Evolutionary conservation across 2,113 vertebrate genomes (phyloP), one percentile per base, ranked within the genome.

Genomic region (Recurvirostra avosetta): DNA sequence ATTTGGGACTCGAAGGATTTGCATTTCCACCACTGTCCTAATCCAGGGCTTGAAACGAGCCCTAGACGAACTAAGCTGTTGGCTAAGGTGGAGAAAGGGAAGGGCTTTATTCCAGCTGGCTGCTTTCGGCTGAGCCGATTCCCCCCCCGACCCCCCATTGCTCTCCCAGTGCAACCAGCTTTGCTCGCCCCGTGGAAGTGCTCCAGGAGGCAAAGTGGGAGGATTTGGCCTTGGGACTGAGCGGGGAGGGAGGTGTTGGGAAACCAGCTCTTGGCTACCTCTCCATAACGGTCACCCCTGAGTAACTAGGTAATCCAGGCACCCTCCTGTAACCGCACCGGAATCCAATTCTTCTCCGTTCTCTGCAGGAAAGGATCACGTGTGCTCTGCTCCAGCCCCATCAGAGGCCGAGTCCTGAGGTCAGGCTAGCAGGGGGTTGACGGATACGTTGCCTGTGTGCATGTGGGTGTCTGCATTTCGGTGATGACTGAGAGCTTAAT

Each of bases 101-200:
- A 82, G 3, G 34, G 74, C 87, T 96, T 88, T 95, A 65, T 93
- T 92, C 90, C 90, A 94, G 56, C 92, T 90, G 87, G 87, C 92
- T 50, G 81, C 93, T 76, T 90, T 86, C 0, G 2, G 58, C 92
- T 86, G 81, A 88, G 87, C 82, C 3, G 23, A 32, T 92, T 95
- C 56, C 62, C 66, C 34, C 2, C 36, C 93, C 76, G 87, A 93
- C 62, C 91, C 84, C 43, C 1, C 15, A 63, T 84, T 86, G 55
- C 84, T 95, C 71, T 85, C 77, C 92, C 17, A 5, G 74, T 21
- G 30, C 81, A 49, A 81, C 87, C 81, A 40, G 84, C 87, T 94
- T 85, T 94, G 77, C 61, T 94, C 8, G 9, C 40, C 87, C 81
- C 0, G 0, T 92, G 62, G 89, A 94, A 56, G 65, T 56, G 84